Percentiles rank a stretch among this genome's conserved stretches.
These are phyloP conservation scores for Trematomus bernacchii DNA, from an alignment of 2,797 vertebrate genomes.

Conservation along the genomic window DNA sequence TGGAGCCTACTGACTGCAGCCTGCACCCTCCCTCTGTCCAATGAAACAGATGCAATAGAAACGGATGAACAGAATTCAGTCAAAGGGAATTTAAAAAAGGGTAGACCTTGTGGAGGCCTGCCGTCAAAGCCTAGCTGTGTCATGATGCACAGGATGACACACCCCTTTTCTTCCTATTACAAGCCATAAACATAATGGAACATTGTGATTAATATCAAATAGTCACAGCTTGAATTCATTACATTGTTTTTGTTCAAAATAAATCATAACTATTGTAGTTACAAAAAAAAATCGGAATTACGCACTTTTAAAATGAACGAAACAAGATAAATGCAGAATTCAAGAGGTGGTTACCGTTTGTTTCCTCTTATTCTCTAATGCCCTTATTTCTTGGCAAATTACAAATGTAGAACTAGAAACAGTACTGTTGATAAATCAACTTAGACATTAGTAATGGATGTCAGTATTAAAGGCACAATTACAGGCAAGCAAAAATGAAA, in stretches of 20 bases:
- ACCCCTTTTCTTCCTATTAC: constrained; percentile 99
- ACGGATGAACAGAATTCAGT: constrained; percentile 99
- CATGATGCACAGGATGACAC: constrained; percentile 99
- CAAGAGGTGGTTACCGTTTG: constrained; percentile 95
- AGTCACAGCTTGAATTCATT: constrained; percentile 97
- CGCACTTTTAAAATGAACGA: constrained; percentile 81
- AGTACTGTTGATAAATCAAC: constrained; percentile 95
- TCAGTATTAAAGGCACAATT: constrained; percentile 95
- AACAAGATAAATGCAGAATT: constrained; percentile 83
- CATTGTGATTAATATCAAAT: constrained; percentile 99
- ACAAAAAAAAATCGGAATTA: constrained; percentile 86
- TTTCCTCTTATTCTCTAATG: constrained; percentile 97
- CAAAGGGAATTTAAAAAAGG: constrained; percentile 99
- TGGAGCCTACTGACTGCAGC: constrained; percentile 87
- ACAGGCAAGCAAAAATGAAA: constrained; percentile 91
- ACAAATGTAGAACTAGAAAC: constrained; percentile 87
- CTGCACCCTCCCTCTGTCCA: constrained; percentile 91
- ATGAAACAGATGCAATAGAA: constrained; percentile 98
- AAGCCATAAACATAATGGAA: constrained; percentile 99
- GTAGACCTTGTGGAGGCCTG: constrained; percentile 99
- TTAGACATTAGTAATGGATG: constrained; percentile 98
- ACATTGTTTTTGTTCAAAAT: constrained; percentile 66
- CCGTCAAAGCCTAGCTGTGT: constrained; percentile 99
- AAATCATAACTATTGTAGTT: constrained; percentile 47
- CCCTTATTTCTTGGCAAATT: constrained; percentile 94